Conservation (phyloP, 2,797 vertebrate species). For the Myioborus miniatus region DNA sequence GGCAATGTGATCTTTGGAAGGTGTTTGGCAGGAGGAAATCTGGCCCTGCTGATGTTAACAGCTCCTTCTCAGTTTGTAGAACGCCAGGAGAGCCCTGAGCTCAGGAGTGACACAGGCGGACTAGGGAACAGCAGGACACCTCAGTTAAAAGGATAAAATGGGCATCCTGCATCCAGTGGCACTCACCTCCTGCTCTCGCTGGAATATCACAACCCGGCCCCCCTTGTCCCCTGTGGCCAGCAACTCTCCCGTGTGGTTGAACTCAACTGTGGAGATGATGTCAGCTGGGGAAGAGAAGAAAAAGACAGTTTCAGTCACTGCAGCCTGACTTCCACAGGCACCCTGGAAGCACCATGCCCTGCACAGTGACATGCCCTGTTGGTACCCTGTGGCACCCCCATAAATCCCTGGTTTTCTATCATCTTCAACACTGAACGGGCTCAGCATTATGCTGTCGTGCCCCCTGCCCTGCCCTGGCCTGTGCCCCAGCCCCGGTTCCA, state of each 20-base stretch:
- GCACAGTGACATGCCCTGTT: not conserved
- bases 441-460: not conserved
- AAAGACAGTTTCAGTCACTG: slow-evolving; percentile 78
- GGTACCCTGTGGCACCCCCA: slow-evolving; percentile 14
- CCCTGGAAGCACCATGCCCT: slow-evolving; percentile 42
- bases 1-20: not conserved
- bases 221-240: slow-evolving; percentile 97
- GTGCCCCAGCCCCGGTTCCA: rapidly evolving
- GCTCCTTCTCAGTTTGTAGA: slow-evolving; percentile 42
- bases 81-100: slow-evolving; percentile 48
- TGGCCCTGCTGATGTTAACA: slow-evolving; percentile 30
- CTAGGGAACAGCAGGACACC: slow-evolving; percentile 70
- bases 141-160: slow-evolving; percentile 69
- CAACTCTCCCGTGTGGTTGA: slow-evolving; percentile 97
- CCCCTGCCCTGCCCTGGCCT: not conserved
- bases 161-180: slow-evolving; percentile 67
- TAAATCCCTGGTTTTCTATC: not conserved
- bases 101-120: slow-evolving; percentile 49
- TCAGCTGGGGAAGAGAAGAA: slow-evolving; percentile 87
- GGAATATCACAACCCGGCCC: slow-evolving; percentile 97
- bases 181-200: slow-evolving; percentile 96
- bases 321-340: slow-evolving; percentile 10
- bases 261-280: slow-evolving; percentile 99
- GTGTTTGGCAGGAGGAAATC: not conserved
- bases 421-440: not conserved